Conservation (phyloP, 2,888 invertebrate species). For the Chymomyza amoena region DNA sequence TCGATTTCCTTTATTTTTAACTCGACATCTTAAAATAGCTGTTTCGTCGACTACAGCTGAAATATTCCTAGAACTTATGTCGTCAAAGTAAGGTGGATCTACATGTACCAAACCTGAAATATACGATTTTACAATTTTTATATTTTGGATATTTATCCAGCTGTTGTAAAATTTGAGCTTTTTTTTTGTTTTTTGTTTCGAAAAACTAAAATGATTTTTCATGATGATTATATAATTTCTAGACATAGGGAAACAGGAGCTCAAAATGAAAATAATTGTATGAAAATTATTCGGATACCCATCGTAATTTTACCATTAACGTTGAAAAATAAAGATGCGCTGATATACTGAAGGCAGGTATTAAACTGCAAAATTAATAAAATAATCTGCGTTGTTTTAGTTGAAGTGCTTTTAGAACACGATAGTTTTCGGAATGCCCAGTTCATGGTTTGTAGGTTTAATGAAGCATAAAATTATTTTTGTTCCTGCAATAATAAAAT, state of each 20-base stretch:
- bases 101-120: slow-evolving; percentile 49
- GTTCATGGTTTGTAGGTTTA: not conserved
- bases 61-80: slow-evolving; percentile 89
- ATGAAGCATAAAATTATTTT: not conserved
- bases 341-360: slow-evolving; percentile 54
- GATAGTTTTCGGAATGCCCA: not conserved
- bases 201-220: too few relatives aligned
- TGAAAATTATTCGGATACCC: not conserved
- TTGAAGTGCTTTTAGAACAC: slow-evolving; percentile 23
- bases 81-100: slow-evolving; percentile 90
- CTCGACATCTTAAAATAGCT: slow-evolving; percentile 88
- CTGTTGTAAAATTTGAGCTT: too few relatives aligned
- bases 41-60: slow-evolving; percentile 91
- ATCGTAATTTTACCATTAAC: slow-evolving; percentile 45
- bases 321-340: slow-evolving; percentile 47
- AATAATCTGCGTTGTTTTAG: slow-evolving; percentile 52
- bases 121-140: not conserved
- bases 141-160: not conserved
- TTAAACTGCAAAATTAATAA: slow-evolving; percentile 58
- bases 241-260: not conserved
- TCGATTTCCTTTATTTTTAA: slow-evolving; percentile 91
- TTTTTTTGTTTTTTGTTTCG: too few relatives aligned
- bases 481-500: not conserved
- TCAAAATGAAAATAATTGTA: not conserved
- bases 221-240: not conserved